Percentiles rank a stretch among this genome's conserved stretches.
phyloP scores from a whole-genome alignment of 1,140 invertebrate species.

The Lutraria rhynchaena region DNA sequence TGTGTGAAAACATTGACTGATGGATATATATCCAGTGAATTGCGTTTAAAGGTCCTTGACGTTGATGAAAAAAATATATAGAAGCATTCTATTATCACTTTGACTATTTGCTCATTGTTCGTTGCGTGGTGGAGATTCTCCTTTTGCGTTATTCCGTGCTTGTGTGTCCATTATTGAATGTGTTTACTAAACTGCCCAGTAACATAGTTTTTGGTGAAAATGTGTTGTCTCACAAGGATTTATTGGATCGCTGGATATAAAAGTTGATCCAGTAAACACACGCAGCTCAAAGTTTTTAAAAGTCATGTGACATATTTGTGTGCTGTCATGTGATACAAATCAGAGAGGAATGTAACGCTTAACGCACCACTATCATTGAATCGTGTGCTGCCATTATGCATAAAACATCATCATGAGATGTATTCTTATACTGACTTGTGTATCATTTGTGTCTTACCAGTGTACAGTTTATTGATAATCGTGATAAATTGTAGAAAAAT shows the following conservation, averaged over 20 bases:
- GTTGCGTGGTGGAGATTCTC: conserved; percentile 21
- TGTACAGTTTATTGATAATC: conserved; percentile 5
- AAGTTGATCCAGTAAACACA: background rate
- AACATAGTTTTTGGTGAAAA: too few relatives aligned
- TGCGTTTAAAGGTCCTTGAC: background rate
- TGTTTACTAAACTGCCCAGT: too few relatives aligned
- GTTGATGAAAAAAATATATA: conserved; percentile 9
- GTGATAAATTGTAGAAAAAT: conserved; percentile 7
- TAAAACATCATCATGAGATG: background rate
- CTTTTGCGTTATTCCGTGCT: conserved; percentile 30
- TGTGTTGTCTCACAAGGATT: too few relatives aligned
- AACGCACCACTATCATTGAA: background rate
- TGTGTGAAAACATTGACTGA: background rate
- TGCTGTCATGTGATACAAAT: too few relatives aligned
- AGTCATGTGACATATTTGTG: too few relatives aligned
- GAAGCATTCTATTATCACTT: conserved; percentile 32
- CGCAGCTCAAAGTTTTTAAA: background rate
- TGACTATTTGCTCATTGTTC: conserved; percentile 34
- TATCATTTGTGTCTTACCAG: conserved; percentile 20
- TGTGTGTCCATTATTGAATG: conserved; percentile 5
- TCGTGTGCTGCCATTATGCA: conserved; percentile 30
- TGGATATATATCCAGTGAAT: conserved; percentile 9
- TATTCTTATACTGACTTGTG: background rate
- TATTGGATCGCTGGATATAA: too few relatives aligned
- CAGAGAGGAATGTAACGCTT: background rate